A percentile compares a stretch with the other conserved stretches of the same genome.
Conservation (phyloP, 2,113 vertebrate species). For the Clarias batrachus region DNA sequence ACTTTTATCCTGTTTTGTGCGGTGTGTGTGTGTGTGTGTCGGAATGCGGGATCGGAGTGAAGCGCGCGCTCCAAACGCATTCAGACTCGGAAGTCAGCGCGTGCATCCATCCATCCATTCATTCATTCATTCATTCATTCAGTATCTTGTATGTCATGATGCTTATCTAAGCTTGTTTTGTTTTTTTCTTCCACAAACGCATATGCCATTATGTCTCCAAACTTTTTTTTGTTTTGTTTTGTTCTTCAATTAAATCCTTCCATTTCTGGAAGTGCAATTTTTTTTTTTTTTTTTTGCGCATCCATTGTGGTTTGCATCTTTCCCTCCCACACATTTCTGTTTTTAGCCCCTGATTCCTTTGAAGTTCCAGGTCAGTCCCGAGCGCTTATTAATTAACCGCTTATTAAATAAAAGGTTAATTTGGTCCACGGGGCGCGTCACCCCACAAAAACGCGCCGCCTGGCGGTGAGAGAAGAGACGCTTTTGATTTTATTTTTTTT, state of each 20-base stretch:
- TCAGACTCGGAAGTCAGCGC: not conserved
- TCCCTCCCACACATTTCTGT: too few species aligned
- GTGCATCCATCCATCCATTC: not conserved
- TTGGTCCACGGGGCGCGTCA: not conserved
- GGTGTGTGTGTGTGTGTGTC: not conserved
- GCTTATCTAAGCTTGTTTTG: not conserved
- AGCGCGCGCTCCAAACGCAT: not conserved
- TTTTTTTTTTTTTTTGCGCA: not conserved
- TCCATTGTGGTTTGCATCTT: too few species aligned
- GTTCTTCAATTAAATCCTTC: not conserved
- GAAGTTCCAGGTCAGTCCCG: not conserved
- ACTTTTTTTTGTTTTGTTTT: not conserved
- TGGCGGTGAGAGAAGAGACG: constrained; percentile 14
- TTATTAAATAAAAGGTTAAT: constrained; percentile 24
- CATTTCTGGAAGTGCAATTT: not conserved
- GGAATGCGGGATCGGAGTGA: constrained; percentile 36
- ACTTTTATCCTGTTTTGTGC: not conserved
- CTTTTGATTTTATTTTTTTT: too few species aligned
- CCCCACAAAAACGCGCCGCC: constrained; percentile 33
- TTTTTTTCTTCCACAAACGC: too few species aligned
- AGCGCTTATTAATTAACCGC: not conserved
- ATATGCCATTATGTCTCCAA: too few species aligned
- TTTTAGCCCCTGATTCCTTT: not conserved
- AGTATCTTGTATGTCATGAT: not conserved
- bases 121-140: not conserved